Conservation (phyloP, 2,113 vertebrate genomes). For the Saguinus midas region DNA sequence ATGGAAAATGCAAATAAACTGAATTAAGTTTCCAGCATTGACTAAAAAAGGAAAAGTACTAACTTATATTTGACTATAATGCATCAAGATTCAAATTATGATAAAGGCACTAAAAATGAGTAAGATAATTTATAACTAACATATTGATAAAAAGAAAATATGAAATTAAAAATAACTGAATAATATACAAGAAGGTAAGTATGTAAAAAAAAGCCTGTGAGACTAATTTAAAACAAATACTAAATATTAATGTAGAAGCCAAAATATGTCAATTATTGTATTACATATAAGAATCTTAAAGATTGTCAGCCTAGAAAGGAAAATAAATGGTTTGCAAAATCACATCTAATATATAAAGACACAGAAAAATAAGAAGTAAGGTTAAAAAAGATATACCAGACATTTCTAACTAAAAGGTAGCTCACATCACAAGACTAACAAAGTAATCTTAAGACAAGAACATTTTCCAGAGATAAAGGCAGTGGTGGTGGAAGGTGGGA, state of each 20-base stretch:
- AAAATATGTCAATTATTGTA: neutral
- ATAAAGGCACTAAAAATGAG: neutral
- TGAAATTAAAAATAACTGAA: neutral
- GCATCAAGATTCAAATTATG: neutral
- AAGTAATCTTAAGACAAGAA: neutral
- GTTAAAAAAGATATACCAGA: neutral
- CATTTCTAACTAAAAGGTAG: neutral
- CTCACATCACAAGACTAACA: neutral
- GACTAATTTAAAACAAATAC: neutral
- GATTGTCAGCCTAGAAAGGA: neutral
- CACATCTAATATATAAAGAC: neutral
- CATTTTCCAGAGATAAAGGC: neutral
- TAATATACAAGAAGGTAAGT: neutral
- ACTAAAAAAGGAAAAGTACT: neutral
- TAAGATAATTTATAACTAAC: neutral
- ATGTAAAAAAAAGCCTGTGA: neutral
- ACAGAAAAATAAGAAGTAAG: neutral
- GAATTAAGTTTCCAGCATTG: neutral
- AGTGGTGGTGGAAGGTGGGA: neutral
- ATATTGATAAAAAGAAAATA: neutral
- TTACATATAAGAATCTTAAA: neutral
- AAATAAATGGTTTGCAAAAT: neutral
- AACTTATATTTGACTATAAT: neutral
- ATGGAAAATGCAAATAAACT: neutral
- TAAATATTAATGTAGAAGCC: neutral